Percentiles rank a stretch among this genome's conserved stretches.
phyloP scores from a whole-genome alignment of 2,113 vertebrate genomes.

The Ictalurus punctatus region DNA sequence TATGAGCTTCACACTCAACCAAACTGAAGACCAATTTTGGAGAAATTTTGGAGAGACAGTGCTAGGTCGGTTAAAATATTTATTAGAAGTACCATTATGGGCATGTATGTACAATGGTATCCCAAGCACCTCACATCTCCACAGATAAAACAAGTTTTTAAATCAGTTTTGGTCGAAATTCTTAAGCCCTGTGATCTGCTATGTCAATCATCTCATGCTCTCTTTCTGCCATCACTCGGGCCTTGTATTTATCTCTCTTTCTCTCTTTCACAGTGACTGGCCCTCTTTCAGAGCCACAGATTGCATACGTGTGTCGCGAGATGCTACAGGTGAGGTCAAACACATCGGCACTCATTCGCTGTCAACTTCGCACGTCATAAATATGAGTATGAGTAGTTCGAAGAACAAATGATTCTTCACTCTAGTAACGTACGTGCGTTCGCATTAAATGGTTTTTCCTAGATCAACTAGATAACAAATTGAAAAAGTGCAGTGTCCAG shows the following conservation, averaged over 20 bases:
- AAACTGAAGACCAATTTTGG: not conserved
- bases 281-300: slow-evolving; percentile 83
- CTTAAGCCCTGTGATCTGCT: not conserved
- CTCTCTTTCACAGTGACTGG: slow-evolving; percentile 75
- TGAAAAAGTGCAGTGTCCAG: not conserved
- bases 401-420: not conserved
- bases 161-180: not conserved
- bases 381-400: not conserved
- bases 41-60: not conserved
- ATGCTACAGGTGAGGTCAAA: slow-evolving; percentile 80
- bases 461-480: not conserved
- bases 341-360: not conserved
- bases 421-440: not conserved
- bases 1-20: not conserved
- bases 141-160: not conserved
- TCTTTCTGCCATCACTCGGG: not conserved
- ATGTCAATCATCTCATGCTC: not conserved
- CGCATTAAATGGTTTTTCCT: not conserved
- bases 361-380: not conserved
- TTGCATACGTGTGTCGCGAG: slow-evolving; percentile 86
- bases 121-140: not conserved
- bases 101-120: not conserved
- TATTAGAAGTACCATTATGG: not conserved
- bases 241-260: not conserved
- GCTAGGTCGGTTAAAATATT: not conserved